A percentile compares a stretch with the other conserved stretches of the same genome.
phyloP scores from a whole-genome alignment of 2,113 vertebrate genomes.

The Puntigrus tetrazona region DNA sequence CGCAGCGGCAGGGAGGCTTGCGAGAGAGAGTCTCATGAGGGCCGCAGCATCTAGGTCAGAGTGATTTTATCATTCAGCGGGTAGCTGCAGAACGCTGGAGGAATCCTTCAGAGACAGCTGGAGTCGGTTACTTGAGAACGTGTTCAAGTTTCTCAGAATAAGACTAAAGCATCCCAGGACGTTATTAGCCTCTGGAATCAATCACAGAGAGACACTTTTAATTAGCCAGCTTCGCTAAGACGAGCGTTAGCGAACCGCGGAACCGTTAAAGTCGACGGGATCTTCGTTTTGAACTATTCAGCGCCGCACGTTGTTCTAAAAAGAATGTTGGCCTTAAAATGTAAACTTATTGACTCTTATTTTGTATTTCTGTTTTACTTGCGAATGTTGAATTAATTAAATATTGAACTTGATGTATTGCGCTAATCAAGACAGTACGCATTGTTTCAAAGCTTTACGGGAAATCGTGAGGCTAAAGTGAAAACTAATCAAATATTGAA shows the following conservation, averaged over 20 bases:
- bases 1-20: conserved; percentile 40
- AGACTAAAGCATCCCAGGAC: conserved; percentile 21
- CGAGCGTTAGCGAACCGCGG: background rate
- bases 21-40: conserved; percentile 64
- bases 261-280: background rate
- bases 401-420: background rate
- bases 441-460: too few relatives aligned
- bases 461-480: too few relatives aligned
- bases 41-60: conserved; percentile 73
- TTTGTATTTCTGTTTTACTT: background rate
- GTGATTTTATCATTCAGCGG: conserved; percentile 63
- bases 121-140: conserved; percentile 73
- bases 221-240: background rate
- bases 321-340: background rate
- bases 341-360: background rate
- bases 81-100: conserved; percentile 52
- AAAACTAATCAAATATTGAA: too few relatives aligned
- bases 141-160: conserved; percentile 33
- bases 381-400: background rate
- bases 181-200: conserved; percentile 27
- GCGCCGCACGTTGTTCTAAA: background rate
- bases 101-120: conserved; percentile 60
- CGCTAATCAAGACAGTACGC: background rate
- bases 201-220: background rate
- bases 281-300: background rate